Base-by-base conservation (phyloP, 2,797 vertebrate species). In the Bradypodion pumilum region DNA sequence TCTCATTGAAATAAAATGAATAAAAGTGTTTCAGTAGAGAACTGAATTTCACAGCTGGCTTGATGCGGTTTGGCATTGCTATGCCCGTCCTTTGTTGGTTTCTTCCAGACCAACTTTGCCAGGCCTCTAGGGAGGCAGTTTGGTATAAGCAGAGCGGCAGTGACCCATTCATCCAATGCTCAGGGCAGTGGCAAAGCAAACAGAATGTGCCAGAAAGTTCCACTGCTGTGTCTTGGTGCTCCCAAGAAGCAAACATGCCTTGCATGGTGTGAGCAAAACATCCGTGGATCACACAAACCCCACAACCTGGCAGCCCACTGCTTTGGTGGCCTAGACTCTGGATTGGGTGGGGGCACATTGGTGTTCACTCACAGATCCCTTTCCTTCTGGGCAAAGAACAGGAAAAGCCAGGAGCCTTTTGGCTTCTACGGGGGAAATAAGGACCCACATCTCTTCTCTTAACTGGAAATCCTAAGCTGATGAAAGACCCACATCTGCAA, bases 131-230 rank as follows among this genome's bases (percentile, higher is more conserved):
- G 29, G 79, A 70, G 83, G 80, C 35, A 27, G 59, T 46, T 15
- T 69, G 78, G 32, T 44, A 8, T 72, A 73, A 77, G 60, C 1
- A 0, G 84, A n/a, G 44, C 69, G 5, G 4, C 78, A 60, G 74
- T 5, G 0, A 82, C 81, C 83, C 86, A 63, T 85, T 89, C 84
- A 42, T 82, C 85, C 42, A 69, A 87, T 88, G 88, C 82, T 88
- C 90, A 89, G 83, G 86, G 73, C 87, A 87, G 84, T 15, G 68
- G 89, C 78, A 89, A 91, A 83, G 91, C 92, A 90, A 87, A 74
- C 29, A 91, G 96, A 97, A 98, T 94, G 93, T 97, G 94, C 97
- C 97, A 91, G 97, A 98, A 98, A 94, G 89, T 95, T 95, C 92
- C 94, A 96, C 94, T 93, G 94, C 95, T 93, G 80, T 87, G 85